Percentiles rank a stretch among this genome's conserved stretches.
phyloP scores from a whole-genome alignment of 2,113 vertebrate species.

The Vanacampus margaritifer region DNA sequence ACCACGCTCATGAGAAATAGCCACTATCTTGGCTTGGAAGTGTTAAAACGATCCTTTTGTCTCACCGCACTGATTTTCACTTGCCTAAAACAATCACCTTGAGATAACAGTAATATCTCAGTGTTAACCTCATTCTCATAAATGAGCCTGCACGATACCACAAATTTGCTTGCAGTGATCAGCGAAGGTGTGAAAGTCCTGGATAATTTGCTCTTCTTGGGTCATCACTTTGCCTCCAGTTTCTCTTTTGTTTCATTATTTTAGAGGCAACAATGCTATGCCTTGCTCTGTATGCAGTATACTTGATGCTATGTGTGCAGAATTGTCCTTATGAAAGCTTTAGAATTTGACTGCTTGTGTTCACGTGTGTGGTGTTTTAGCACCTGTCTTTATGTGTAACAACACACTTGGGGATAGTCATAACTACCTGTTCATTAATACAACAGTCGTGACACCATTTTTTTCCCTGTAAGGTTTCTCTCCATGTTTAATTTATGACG shows the following conservation, averaged over 20 bases:
- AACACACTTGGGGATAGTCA: constrained; percentile 38
- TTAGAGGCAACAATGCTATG: not conserved
- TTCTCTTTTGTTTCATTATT: not conserved
- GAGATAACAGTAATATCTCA: constrained; percentile 8
- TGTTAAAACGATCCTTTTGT: constrained; percentile 3
- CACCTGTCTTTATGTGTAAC: constrained; percentile 13
- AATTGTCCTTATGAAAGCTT: not conserved
- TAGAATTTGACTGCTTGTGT: constrained; percentile 4
- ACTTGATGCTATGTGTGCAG: not conserved
- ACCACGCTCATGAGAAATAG: constrained; percentile 1
- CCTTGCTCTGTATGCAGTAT: not conserved
- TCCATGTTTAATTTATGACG: constrained; percentile 64
- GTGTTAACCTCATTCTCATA: constrained; percentile 4
- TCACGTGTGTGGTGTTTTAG: not conserved
- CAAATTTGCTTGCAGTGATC: constrained; percentile 2
- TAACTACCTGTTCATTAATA: constrained; percentile 54
- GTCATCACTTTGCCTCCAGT: not conserved
- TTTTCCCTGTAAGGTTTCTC: constrained; percentile 45
- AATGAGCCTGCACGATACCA: constrained; percentile 2
- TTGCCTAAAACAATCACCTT: constrained; percentile 1
- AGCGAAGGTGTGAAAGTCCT: not conserved
- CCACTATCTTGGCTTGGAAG: not conserved
- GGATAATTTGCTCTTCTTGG: not conserved
- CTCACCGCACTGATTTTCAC: constrained; percentile 7
- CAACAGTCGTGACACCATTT: constrained; percentile 36